Conservation (phyloP, 2,113 vertebrate species). For the Galeopterus variegatus region DNA sequence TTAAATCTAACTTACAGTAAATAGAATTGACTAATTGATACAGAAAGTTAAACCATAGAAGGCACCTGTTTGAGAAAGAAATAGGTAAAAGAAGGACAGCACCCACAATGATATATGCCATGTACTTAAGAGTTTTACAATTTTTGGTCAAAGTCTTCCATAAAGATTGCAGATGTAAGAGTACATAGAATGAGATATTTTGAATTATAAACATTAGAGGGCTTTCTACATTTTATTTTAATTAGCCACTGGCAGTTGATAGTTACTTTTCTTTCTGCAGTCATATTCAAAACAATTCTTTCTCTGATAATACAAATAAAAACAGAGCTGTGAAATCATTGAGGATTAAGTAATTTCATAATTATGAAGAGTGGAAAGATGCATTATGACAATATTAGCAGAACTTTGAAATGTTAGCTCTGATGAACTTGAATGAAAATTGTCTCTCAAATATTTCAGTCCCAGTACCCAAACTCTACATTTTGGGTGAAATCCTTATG, state of each 20-base stretch:
- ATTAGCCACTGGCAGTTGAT: not conserved
- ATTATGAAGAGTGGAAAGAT: constrained; percentile 2
- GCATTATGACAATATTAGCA: not conserved
- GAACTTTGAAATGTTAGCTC: not conserved
- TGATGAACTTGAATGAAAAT: not conserved
- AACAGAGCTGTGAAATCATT: not conserved
- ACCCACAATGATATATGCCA: not conserved
- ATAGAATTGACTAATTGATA: not conserved
- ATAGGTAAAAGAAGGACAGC: not conserved
- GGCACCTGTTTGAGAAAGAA: not conserved
- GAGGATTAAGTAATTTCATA: not conserved
- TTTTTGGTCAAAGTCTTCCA: not conserved
- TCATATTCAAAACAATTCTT: not conserved
- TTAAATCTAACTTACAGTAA: not conserved
- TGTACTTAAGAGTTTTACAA: not conserved
- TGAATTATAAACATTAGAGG: constrained; percentile 51
- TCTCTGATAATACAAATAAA: constrained; percentile 32
- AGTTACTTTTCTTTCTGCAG: not conserved
- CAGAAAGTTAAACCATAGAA: not conserved
- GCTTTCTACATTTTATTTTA: not conserved
- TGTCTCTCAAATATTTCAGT: constrained; percentile 13
- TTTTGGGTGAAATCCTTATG: not conserved
- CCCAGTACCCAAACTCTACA: not conserved
- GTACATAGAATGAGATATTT: constrained; percentile 1
- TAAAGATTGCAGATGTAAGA: not conserved